Evolutionary conservation across 2,888 invertebrate genomes (phyloP), one percentile per base, ranked within the genome.

Genomic region (Tenodera sinensis): DNA sequence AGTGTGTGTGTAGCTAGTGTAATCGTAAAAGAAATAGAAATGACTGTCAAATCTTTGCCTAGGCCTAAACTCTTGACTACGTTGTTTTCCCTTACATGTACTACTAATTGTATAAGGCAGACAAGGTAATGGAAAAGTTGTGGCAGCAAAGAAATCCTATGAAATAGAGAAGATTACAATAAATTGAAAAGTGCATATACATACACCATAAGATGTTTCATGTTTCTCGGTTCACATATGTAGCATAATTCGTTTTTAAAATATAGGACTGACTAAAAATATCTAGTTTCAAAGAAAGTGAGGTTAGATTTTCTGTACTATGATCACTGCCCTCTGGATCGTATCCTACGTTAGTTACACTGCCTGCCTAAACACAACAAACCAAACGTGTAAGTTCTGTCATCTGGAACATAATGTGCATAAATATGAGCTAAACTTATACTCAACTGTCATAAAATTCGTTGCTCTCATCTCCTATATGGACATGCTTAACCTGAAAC

Each of bases 11-110:
- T 71, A 15, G 54, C 15, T 54, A 54, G 54, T 20, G 54, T 71
- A 71, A 71, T 20, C 6, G 20, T n/a, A 54, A n/a, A 27, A 42
- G 4, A 34, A 28, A 28, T 87, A 87, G 81, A 25, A 83, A 27
- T 87, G 83, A 87, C 30, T 87, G 87, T 87, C 27, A 87, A 83
- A 83, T 87, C 28, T 87, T 87, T 87, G 42, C 42, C 82, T 87
- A 87, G 87, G 87, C 34, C 87, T 42, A 87, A 86, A 20, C 12
- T 54, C 85, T 15, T 86, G 28, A 28, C 14, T n/a, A 87, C 87
- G 20, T 6, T 27, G 28, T 87, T 83, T 83, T 87, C 87, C 87
- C 87, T 87, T 87, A 87, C 42, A 34, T 83, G 34, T 86, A 71
- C n/a, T 42, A 34, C 15, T 87, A 83, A 82, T 34, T 82, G 83